Base-by-base conservation (phyloP, 2,888 invertebrate genomes). In the Xanthia icteritia region DNA sequence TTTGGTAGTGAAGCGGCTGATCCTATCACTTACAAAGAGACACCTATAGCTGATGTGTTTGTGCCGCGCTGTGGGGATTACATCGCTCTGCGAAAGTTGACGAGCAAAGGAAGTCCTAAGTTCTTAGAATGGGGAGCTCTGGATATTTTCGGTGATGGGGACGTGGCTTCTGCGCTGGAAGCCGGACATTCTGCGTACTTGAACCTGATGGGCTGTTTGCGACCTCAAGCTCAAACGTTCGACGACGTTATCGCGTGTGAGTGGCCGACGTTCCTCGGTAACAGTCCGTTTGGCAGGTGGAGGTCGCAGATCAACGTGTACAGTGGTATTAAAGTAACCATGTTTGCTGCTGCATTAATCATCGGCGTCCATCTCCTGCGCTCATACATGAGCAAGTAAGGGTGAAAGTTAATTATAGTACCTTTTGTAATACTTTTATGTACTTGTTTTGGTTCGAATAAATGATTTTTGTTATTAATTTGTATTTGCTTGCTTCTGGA, bases 131-230 rank as follows among this genome's bases (percentile, higher is more conserved):
- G 96, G 96, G 94, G 94, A n/a, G 93, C 96, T 8, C 79, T 97
- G 51, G 97, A 97, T 75, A 81, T 96, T 2, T 97, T 94, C 71
- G 94, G 92, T 27, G 96, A 96, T 0, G 96, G 97, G 0, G 97
- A 97, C 71, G 89, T 96, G 3, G 94, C 94, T 0, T 92, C 94
- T 0, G 94, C 96, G 0, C 83, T 97, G 51, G 95, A 96, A 86
- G 96, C 96, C 23, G 97, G 96, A 0, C 95, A 97, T 69, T 89
- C 88, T 6, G 94, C 96, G 1, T 97, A 95, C 70, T 82, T 96
- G 2, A 93, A 94, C 77, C 81, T 97, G 72, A 73, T 96, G 63
- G 93, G 91, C 39, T 92, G 87, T 65, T 86, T 97, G 42, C 92
- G 96, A 2, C 97, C 97, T 8, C 97, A 97, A 86, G 96, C 96